phyloP scores from a whole-genome alignment of 2,797 vertebrate species.

The Periparus ater region DNA sequence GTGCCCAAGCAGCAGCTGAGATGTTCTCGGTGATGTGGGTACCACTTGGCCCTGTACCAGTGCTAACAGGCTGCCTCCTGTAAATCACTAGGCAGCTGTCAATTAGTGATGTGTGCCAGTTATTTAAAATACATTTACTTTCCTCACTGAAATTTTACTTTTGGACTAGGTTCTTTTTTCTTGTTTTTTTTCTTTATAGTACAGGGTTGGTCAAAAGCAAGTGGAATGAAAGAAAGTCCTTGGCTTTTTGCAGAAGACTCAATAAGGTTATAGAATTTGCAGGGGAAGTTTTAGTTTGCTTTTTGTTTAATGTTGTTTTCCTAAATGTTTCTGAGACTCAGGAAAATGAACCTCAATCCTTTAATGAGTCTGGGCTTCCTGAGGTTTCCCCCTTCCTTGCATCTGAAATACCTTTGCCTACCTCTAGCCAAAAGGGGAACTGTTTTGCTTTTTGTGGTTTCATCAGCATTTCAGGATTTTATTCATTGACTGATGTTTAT shows the following conservation, averaged over 20 bases:
- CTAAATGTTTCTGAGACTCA: constrained; percentile 43
- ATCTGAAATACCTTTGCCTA: constrained; percentile 50
- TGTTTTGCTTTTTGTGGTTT: constrained; percentile 58
- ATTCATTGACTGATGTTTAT: constrained; percentile 53
- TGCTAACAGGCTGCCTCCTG: neutral
- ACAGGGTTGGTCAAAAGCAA: neutral
- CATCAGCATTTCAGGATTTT: constrained; percentile 43
- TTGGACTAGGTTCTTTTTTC: neutral
- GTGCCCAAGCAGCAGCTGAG: neutral
- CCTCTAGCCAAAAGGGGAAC: constrained; percentile 41
- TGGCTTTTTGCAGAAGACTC: neutral
- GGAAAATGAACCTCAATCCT: constrained; percentile 41
- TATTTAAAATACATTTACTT: neutral
- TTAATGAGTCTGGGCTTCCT: constrained; percentile 50
- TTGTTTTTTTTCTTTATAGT: neutral
- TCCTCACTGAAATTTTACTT: neutral
- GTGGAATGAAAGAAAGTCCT: constrained; percentile 2
- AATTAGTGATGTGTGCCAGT: neutral
- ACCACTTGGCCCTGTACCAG: neutral
- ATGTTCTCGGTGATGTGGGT: constrained; percentile 3
- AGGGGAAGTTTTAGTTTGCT: constrained; percentile 49
- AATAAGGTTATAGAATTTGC: constrained; percentile 24
- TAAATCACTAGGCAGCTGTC: constrained; percentile 15
- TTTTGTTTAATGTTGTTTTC: constrained; percentile 65
- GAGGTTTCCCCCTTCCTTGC: constrained; percentile 32